Evolutionary conservation across 2,888 invertebrate species (phyloP).

Genomic region (Drosophila antonietae): DNA sequence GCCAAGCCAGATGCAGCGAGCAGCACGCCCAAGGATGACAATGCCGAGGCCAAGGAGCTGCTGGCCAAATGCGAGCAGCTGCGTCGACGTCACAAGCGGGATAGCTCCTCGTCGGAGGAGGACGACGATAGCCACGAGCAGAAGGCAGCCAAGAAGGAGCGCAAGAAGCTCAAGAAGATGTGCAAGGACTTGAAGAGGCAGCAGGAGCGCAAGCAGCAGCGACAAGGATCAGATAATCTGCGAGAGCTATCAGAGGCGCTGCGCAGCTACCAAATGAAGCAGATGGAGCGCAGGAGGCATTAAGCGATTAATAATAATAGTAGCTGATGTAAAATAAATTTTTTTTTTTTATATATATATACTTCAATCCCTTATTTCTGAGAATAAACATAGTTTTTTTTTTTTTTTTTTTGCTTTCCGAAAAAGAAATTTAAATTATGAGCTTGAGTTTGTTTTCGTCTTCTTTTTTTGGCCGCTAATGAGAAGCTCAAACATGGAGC

Average conservation of each 20-base stretch:
- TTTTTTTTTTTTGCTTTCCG: background rate
- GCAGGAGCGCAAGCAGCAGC: constrained; percentile 53
- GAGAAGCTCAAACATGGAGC: background rate
- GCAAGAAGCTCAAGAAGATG: constrained; percentile 66
- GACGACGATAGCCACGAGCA: constrained; percentile 49
- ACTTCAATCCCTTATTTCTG: background rate
- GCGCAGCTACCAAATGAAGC: constrained; percentile 37
- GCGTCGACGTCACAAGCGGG: constrained; percentile 54
- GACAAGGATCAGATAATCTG: constrained; percentile 7
- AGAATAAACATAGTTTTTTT: constrained; percentile 1
- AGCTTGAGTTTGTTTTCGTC: background rate
- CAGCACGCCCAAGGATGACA: constrained; percentile 19
- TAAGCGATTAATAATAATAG: background rate
- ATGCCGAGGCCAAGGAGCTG: constrained; percentile 41
- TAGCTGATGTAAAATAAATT: background rate
- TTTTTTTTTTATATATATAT: background rate
- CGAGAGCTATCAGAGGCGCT: constrained; percentile 50
- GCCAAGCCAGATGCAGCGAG: constrained; percentile 8
- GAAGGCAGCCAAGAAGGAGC: constrained; percentile 59
- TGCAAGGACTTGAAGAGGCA: constrained; percentile 60
- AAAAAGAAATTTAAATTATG: background rate
- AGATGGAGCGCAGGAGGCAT: constrained; percentile 8
- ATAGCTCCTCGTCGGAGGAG: constrained; percentile 56
- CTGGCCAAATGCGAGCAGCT: constrained; percentile 61
- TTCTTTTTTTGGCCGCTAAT: background rate